A percentile compares a stretch with the other conserved stretches of the same genome.
Evolutionary conservation across 2,888 invertebrate genomes (phyloP).

Genomic region (Leptinotarsa haldemani): DNA sequence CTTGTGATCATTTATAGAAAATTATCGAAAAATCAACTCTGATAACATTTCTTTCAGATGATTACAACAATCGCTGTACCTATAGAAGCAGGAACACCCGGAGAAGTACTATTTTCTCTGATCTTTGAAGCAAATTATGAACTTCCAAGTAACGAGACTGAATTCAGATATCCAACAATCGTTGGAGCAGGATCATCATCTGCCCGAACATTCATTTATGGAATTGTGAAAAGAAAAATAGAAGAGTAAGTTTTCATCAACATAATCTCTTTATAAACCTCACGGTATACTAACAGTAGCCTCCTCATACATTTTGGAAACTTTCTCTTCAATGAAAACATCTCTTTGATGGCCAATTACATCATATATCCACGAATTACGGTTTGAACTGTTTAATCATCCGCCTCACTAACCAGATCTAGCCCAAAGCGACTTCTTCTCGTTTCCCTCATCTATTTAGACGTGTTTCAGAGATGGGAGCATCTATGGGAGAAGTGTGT

Average conservation of each 20-base stretch:
- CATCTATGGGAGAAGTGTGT: no score
- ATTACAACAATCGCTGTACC: slow-evolving; percentile 79
- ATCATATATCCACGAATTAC: no score
- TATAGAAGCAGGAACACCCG: slow-evolving; percentile 73
- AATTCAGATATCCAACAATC: slow-evolving; percentile 55
- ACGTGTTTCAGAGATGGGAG: no score
- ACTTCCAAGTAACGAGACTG: slow-evolving; percentile 69
- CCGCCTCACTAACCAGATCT: no score
- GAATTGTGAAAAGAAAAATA: slow-evolving; percentile 55
- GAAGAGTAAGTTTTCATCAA: slow-evolving; percentile 51
- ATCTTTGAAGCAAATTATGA: slow-evolving; percentile 79
- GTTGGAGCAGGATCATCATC: slow-evolving; percentile 39
- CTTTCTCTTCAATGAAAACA: no score
- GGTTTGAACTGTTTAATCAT: no score
- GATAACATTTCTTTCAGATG: slow-evolving; percentile 69
- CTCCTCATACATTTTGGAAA: no score
- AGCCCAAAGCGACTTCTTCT: no score
- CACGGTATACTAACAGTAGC: no score
- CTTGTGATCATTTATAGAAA: not conserved
- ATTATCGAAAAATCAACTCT: not conserved
- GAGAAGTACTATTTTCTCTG: slow-evolving; percentile 76
- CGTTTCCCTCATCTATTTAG: no score
- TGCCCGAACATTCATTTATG: slow-evolving; percentile 53
- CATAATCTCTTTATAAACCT: no score
- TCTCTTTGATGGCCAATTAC: no score